phyloP scores from a whole-genome alignment of 2,113 vertebrate genomes.

The Tetraodon nigroviridis region DNA sequence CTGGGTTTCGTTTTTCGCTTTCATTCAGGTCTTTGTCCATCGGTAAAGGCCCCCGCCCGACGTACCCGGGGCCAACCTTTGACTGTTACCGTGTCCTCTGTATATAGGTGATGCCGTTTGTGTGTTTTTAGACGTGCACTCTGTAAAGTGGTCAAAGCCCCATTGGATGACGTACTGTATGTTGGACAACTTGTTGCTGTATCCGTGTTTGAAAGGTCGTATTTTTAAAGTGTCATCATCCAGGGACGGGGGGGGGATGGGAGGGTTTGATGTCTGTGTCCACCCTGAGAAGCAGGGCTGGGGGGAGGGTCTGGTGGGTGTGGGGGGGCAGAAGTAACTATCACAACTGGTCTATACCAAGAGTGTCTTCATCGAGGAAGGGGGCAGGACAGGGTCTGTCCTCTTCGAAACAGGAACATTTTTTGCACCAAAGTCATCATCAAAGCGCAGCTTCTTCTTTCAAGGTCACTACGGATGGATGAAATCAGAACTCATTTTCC shows the following conservation, averaged over 20 bases:
- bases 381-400: constrained; percentile 73
- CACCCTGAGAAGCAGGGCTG: constrained; percentile 47
- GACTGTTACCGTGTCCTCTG: constrained; percentile 73
- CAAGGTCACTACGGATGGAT: constrained; percentile 67
- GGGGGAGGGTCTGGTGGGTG: background rate
- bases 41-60: constrained; percentile 48
- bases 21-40: constrained; percentile 50
- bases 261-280: constrained; percentile 65
- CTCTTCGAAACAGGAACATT: constrained; percentile 73
- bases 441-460: constrained; percentile 76
- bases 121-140: constrained; percentile 74
- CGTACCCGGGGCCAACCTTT: constrained; percentile 57
- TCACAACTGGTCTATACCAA: constrained; percentile 76
- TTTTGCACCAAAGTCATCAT: constrained; percentile 78
- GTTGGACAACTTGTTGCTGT: constrained; percentile 69
- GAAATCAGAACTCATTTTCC: constrained; percentile 58
- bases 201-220: constrained; percentile 72
- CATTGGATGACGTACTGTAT: constrained; percentile 67
- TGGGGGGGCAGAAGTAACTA: constrained; percentile 48
- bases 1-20: constrained; percentile 21
- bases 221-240: constrained; percentile 68
- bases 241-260: constrained; percentile 40
- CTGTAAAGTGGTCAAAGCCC: constrained; percentile 66
- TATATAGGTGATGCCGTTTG: constrained; percentile 70
- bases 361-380: constrained; percentile 74